A percentile compares a stretch with the other conserved stretches of the same genome.
Evolutionary conservation across 2,113 vertebrate genomes (phyloP).

Genomic region (Psettodes erumei): DNA sequence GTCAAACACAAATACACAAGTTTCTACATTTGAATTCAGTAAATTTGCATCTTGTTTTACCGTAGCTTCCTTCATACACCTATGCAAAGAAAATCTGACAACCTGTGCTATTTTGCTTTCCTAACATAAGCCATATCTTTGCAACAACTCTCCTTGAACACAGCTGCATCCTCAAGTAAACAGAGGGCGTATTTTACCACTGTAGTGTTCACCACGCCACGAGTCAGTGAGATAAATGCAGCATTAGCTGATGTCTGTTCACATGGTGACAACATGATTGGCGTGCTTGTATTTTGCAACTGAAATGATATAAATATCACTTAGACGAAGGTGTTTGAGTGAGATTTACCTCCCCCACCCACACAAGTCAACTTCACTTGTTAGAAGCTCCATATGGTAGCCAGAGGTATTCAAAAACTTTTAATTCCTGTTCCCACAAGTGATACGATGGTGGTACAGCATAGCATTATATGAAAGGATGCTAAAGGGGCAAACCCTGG

Average conservation of each 20-base stretch:
- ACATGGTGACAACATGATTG: constrained; percentile 23
- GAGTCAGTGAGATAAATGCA: constrained; percentile 12
- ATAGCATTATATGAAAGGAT: constrained; percentile 8
- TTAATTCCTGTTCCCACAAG: background rate
- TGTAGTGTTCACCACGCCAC: background rate
- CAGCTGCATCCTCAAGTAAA: background rate
- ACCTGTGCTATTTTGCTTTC: background rate
- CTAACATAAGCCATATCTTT: background rate
- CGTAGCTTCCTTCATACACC: constrained; percentile 4
- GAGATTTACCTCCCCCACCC: background rate
- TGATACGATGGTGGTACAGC: background rate
- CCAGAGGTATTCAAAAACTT: background rate
- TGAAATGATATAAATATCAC: constrained; percentile 18
- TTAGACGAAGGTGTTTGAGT: background rate
- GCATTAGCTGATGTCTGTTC: constrained; percentile 11
- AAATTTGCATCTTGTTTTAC: constrained; percentile 5
- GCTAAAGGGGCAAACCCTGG: background rate
- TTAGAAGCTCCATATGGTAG: background rate
- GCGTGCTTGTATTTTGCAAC: background rate
- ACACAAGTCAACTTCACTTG: background rate
- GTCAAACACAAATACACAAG: constrained; percentile 39
- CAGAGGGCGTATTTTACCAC: background rate
- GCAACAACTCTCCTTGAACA: constrained; percentile 16
- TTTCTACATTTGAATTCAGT: constrained; percentile 38
- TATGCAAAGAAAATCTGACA: background rate